Evolutionary conservation across 2,888 invertebrate genomes (phyloP).

Genomic region (Neoitamus cyanurus): DNA sequence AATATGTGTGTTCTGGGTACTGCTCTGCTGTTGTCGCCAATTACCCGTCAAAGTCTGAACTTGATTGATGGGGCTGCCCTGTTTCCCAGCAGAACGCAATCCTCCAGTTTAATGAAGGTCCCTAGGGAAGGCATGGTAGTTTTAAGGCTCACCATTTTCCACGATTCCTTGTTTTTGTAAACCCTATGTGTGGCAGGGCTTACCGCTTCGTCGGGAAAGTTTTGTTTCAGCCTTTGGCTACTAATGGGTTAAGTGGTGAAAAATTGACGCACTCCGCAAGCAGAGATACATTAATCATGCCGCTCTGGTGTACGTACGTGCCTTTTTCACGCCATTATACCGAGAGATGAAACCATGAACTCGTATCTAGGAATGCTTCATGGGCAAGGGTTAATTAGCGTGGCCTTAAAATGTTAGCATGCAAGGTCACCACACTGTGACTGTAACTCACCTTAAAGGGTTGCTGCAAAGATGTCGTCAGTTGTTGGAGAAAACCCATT

Average conservation of each 20-base stretch:
- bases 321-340: background rate
- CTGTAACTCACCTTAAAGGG: background rate
- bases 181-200: background rate
- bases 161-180: background rate
- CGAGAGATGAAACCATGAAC: background rate
- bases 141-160: background rate
- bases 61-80: conserved; percentile 39
- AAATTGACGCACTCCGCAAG: background rate
- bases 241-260: conserved; percentile 20
- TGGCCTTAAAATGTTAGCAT: background rate
- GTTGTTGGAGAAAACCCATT: background rate
- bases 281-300: background rate
- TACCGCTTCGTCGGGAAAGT: background rate
- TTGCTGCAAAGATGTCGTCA: background rate
- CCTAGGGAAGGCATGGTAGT: background rate
- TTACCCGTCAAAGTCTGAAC: conserved; percentile 47
- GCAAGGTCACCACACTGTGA: background rate
- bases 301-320: background rate
- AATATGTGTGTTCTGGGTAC: background rate
- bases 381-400: background rate
- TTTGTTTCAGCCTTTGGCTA: background rate
- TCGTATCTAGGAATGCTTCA: background rate
- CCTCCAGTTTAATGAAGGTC: background rate
- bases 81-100: background rate
- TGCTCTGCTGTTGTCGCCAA: conserved; percentile 36